Evolutionary conservation across 2,888 invertebrate genomes (phyloP).

Genomic region (Tenodera sinensis): DNA sequence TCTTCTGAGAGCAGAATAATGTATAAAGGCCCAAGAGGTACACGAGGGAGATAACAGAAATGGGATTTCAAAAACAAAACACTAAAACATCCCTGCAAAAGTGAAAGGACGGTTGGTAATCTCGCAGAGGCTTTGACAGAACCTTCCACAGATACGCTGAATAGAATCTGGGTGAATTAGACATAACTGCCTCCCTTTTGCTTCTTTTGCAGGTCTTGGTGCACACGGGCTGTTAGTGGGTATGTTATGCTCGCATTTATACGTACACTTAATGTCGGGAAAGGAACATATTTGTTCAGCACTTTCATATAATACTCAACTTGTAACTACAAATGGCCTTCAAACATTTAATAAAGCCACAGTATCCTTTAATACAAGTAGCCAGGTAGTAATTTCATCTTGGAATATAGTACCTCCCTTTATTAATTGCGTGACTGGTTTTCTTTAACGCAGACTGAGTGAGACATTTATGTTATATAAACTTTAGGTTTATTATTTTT

Average conservation of each 20-base stretch:
- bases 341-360: neutral
- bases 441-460: too few species aligned
- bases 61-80: neutral
- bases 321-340: neutral
- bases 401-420: neutral
- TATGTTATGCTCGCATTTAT: neutral
- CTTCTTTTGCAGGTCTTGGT: neutral
- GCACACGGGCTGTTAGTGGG: neutral
- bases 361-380: neutral
- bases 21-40: neutral
- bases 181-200: neutral
- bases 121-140: neutral
- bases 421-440: neutral
- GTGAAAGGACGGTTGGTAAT: neutral
- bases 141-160: neutral
- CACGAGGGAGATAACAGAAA: neutral
- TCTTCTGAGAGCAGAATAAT: neutral
- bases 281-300: neutral
- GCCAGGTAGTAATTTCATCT: neutral
- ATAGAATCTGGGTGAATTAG: neutral
- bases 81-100: neutral
- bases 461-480: too few species aligned
- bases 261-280: neutral
- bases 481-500: too few species aligned
- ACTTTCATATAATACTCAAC: neutral